phyloP scores from a whole-genome alignment of 2,888 invertebrate genomes.

The Drosophila kambysellisi region DNA sequence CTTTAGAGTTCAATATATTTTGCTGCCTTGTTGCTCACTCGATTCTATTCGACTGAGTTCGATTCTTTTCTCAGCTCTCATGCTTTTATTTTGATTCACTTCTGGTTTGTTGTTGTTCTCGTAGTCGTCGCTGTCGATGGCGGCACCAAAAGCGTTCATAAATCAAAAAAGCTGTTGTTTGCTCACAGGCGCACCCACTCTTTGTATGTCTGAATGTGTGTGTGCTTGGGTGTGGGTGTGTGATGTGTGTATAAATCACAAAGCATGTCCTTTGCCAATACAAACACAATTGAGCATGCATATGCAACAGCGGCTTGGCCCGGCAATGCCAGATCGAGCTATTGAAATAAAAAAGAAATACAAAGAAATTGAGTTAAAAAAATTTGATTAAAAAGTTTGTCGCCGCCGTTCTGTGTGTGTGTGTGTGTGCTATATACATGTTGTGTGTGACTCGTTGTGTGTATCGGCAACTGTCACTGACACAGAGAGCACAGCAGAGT shows the following conservation, averaged over 20 bases:
- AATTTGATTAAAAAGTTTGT: slow-evolving; percentile 81
- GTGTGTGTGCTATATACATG: not conserved
- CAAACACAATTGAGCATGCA: slow-evolving; percentile 75
- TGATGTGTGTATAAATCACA: slow-evolving; percentile 79
- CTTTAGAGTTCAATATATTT: slow-evolving; percentile 65
- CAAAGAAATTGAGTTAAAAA: slow-evolving; percentile 74
- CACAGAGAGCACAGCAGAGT: slow-evolving; percentile 42
- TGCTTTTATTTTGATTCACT: slow-evolving; percentile 19
- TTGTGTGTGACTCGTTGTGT: slow-evolving; percentile 38
- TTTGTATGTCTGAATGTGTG: slow-evolving; percentile 40
- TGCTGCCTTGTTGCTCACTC: slow-evolving; percentile 29
- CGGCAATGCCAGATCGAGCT: slow-evolving; percentile 26
- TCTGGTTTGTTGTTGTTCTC: slow-evolving; percentile 23
- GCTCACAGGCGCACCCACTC: slow-evolving; percentile 60
- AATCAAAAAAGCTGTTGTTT: slow-evolving; percentile 79
- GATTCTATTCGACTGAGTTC: slow-evolving; percentile 18
- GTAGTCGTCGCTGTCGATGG: slow-evolving; percentile 28
- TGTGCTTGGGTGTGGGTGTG: slow-evolving; percentile 53
- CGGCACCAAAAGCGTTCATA: slow-evolving; percentile 77
- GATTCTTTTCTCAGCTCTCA: slow-evolving; percentile 16
- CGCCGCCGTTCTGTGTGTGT: slow-evolving; percentile 49
- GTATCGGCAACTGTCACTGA: slow-evolving; percentile 64
- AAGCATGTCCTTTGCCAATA: slow-evolving; percentile 81
- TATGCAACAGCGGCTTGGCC: slow-evolving; percentile 61
- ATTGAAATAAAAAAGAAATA: slow-evolving; percentile 48